Evolutionary conservation across 2,888 invertebrate genomes (phyloP).

Genomic region (Cheilosia variabilis): DNA sequence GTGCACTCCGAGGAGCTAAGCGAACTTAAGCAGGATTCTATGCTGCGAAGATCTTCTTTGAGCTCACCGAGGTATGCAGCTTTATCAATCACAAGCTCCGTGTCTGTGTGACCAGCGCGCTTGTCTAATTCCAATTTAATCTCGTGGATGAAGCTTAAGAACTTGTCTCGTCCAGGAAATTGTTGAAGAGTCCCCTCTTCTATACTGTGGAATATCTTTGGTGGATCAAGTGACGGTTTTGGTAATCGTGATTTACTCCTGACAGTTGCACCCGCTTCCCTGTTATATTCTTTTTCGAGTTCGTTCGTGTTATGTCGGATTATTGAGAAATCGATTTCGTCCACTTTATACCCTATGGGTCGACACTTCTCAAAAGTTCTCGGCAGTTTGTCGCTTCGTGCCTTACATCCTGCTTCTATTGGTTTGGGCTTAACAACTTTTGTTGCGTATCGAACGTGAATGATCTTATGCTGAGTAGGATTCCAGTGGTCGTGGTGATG

Average conservation of each 20-base stretch:
- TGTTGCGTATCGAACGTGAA: constrained; percentile 80
- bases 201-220: constrained; percentile 79
- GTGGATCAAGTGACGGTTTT: constrained; percentile 33
- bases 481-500: constrained; percentile 83
- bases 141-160: constrained; percentile 79
- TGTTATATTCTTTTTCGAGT: constrained; percentile 77
- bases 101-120: background rate
- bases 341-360: constrained; percentile 78
- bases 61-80: constrained; percentile 78
- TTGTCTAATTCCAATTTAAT: constrained; percentile 76
- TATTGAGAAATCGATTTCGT: constrained; percentile 78
- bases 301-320: constrained; percentile 77
- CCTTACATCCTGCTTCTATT: constrained; percentile 53
- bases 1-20: constrained; percentile 82
- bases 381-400: constrained; percentile 12
- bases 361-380: constrained; percentile 78
- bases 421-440: constrained; percentile 78
- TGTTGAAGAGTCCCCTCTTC: constrained; percentile 77
- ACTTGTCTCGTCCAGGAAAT: constrained; percentile 80
- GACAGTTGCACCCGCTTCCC: constrained; percentile 36
- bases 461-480: constrained; percentile 79
- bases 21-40: constrained; percentile 81
- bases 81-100: constrained; percentile 77
- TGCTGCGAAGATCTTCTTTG: constrained; percentile 81
- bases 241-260: background rate